Base-by-base conservation (phyloP, 1,140 invertebrate genomes). In the Drosophila tsacasi region DNA sequence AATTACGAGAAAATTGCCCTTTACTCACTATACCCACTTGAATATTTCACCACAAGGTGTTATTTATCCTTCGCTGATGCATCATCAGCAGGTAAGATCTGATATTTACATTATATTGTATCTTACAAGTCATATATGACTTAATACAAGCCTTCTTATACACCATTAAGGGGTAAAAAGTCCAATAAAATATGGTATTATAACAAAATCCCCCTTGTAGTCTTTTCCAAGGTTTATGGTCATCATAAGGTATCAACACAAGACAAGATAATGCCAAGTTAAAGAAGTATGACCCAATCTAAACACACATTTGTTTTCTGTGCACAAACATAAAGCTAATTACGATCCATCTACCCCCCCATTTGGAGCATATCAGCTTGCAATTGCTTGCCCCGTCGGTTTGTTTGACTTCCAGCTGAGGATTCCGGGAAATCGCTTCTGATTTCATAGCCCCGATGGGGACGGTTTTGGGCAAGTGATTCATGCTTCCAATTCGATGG, bases 401-500 rank as follows among this genome's bases (percentile, higher is more conserved):
- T 81, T 81, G 69, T 76, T 76, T 64, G 75, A 90, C 79, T 85
- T 90, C 42, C 68, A 25, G 68, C 59, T 17, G 8, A 13, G 35
- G 35, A 57, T 90, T 90, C 85, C 86, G 37, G 81, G 85, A 90
- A 90, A 59, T 46, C 0, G 42, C 55, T 76, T 77, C 67, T 90
- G 85, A 90, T 79, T 85, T 90, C 85, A 90, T 90, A 87, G 83
- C 59, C 49, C 9, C 32, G 5, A 25, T 40, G 46, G 32, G 62
- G 65, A 59, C 65, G 83, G 69, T 71, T 86, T 81, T 79, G 79
- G 81, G 52, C 64, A 75, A 72, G 65, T 87, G 83, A 87, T 84
- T 87, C 83, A 87, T 80, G 52, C 63, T 0, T 23, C 25, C 42
- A 21, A 52, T 42, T 46, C 49, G 27, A 47, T 68, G 37, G 46